phyloP scores from a whole-genome alignment of 2,888 invertebrate genomes.

The Tipula helvola region DNA sequence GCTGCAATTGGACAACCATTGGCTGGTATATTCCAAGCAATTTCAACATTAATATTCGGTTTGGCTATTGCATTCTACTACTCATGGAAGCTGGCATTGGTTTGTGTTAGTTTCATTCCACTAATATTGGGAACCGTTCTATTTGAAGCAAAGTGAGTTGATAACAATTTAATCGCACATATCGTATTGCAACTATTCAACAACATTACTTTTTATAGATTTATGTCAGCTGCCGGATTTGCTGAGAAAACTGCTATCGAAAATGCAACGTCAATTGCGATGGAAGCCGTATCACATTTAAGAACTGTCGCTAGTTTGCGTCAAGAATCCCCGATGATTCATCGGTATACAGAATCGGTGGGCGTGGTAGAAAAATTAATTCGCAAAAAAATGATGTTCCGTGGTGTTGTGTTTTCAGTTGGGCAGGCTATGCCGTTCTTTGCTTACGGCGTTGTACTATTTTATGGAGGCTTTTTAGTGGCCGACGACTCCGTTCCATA shows the following conservation, averaged over 20 bases:
- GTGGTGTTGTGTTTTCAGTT: slow-evolving; percentile 56
- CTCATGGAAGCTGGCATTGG: slow-evolving; percentile 58
- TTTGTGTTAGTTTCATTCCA: slow-evolving; percentile 53
- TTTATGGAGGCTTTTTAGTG: slow-evolving; percentile 59
- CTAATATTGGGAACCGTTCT: slow-evolving; percentile 55
- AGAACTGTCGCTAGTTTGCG: slow-evolving; percentile 56
- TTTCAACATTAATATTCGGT: slow-evolving; percentile 51
- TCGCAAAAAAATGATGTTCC: slow-evolving; percentile 43
- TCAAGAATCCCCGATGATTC: slow-evolving; percentile 47
- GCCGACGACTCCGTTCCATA: slow-evolving; percentile 48
- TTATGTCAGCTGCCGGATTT: slow-evolving; percentile 46
- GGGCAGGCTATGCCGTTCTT: slow-evolving; percentile 60
- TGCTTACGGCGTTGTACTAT: slow-evolving; percentile 57
- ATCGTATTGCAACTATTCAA: not conserved
- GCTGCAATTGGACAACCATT: slow-evolving; percentile 60
- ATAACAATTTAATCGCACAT: no score
- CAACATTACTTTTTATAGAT: slow-evolving; percentile 23
- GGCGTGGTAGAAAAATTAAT: slow-evolving; percentile 38
- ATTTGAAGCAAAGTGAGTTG: slow-evolving; percentile 42
- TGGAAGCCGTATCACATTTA: slow-evolving; percentile 61
- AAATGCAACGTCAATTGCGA: slow-evolving; percentile 55
- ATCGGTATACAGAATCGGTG: slow-evolving; percentile 46
- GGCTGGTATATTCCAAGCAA: slow-evolving; percentile 54
- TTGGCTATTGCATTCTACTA: slow-evolving; percentile 48
- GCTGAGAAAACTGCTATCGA: slow-evolving; percentile 52